A percentile compares a stretch with the other conserved stretches of the same genome.
Conservation (phyloP, 1,140 invertebrate species). For the Diorhabda carinulata region DNA sequence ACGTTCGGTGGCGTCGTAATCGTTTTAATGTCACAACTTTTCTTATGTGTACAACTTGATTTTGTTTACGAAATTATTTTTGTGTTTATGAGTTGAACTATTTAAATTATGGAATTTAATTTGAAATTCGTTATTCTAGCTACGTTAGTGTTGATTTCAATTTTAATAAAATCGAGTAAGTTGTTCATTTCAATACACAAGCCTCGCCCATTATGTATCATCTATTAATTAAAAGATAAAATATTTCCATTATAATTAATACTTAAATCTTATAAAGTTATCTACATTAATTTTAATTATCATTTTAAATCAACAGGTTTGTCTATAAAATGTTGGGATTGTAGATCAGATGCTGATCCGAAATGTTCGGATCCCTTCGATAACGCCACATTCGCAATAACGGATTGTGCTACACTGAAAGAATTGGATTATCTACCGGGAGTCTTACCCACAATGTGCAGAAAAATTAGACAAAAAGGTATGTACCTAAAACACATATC, state of each 20-base stretch:
- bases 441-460: constrained; percentile 77
- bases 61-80: too few relatives aligned
- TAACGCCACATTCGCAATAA: constrained; percentile 81
- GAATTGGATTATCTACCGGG: constrained; percentile 65
- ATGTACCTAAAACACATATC: constrained; percentile 17
- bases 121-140: constrained; percentile 15
- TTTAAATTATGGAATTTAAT: constrained; percentile 2
- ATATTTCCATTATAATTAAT: not conserved
- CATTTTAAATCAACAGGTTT: constrained; percentile 16
- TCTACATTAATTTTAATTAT: not conserved
- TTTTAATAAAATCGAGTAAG: constrained; percentile 28
- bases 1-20: too few relatives aligned
- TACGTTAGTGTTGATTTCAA: constrained; percentile 9
- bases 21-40: too few relatives aligned
- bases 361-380: constrained; percentile 92
- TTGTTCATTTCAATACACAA: not conserved
- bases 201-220: constrained; percentile 8
- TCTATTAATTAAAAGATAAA: not conserved
- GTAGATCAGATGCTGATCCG: constrained; percentile 82
- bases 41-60: too few relatives aligned
- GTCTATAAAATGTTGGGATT: constrained; percentile 86
- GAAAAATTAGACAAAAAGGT: constrained; percentile 92
- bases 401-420: constrained; percentile 70
- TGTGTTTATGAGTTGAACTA: not conserved
- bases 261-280: not conserved